These are phyloP conservation scores for Fissipunctia ypsillon DNA, from an alignment of 2,888 invertebrate species.

Conservation along the genomic window DNA sequence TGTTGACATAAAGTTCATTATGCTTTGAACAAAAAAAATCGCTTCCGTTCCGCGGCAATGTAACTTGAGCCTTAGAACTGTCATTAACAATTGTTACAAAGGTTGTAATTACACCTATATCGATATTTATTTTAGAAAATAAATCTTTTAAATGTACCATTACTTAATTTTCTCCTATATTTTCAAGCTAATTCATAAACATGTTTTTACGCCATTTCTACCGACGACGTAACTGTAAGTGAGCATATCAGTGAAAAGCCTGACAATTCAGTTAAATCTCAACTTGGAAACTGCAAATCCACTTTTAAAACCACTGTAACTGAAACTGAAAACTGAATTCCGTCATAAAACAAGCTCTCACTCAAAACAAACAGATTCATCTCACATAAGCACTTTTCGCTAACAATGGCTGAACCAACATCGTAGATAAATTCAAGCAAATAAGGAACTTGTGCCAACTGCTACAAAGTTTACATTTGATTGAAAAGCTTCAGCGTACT, in stretches of 20 bases:
- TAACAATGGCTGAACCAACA: slow-evolving; percentile 25
- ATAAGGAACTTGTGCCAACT: slow-evolving; percentile 26
- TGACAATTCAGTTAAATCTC: not conserved
- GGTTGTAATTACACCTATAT: not conserved
- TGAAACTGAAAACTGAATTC: slow-evolving; percentile 20
- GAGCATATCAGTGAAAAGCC: not conserved
- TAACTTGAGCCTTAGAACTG: too few relatives aligned
- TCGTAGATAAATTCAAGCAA: slow-evolving; percentile 37
- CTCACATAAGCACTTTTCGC: slow-evolving; percentile 16
- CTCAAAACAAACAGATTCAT: slow-evolving; percentile 40
- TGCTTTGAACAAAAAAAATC: too few relatives aligned
- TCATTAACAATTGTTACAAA: not conserved
- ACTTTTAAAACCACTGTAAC: slow-evolving; percentile 11
- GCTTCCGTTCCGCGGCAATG: too few relatives aligned
- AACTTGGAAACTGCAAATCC: not conserved
- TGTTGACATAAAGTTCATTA: too few relatives aligned
- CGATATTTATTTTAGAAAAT: not conserved
- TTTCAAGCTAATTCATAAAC: too few relatives aligned
- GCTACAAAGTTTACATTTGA: slow-evolving; percentile 42
- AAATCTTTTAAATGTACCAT: not conserved
- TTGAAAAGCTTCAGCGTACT: slow-evolving; percentile 37
- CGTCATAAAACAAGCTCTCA: slow-evolving; percentile 29
- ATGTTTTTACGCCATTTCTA: not conserved
- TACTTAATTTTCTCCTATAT: not conserved
- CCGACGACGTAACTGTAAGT: too few relatives aligned